Percentiles rank a stretch among this genome's conserved stretches.
These are phyloP conservation scores for Mycalesis mineus DNA, from an alignment of 2,888 invertebrate species.

Conservation along the genomic window DNA sequence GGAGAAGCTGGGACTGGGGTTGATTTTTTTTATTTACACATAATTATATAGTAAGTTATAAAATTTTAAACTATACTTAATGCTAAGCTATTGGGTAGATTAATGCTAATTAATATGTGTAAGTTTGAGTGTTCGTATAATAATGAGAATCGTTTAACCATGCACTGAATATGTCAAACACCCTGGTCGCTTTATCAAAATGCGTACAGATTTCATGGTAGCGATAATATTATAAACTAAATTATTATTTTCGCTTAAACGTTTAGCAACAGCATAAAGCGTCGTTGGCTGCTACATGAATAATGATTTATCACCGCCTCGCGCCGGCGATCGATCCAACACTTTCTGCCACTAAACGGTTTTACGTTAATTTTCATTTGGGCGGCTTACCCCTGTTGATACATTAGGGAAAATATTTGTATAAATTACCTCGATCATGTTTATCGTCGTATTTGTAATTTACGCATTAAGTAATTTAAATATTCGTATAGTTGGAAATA, in stretches of 20 bases:
- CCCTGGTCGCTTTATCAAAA: no score
- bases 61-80: not conserved
- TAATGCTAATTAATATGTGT: no score
- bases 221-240: not conserved
- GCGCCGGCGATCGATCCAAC: conserved; percentile 18
- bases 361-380: conserved; percentile 21
- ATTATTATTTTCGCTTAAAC: conserved; percentile 11
- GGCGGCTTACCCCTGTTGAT: conserved; percentile 5
- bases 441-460: not conserved
- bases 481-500: no score
- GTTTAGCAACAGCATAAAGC: conserved; percentile 18
- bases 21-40: no score
- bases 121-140: no score
- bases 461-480: no score
- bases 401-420: conserved; percentile 2
- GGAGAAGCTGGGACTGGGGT: no score
- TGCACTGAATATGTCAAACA: no score
- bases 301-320: conserved; percentile 13
- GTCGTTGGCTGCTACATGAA: conserved; percentile 17
- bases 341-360: conserved; percentile 16
- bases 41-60: no score
- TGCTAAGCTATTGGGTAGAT: no score
- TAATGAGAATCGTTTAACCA: no score
- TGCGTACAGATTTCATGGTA: no score
- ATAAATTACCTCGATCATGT: not conserved